Base-by-base conservation (phyloP, 2,797 vertebrate species). In the Anableps anableps region DNA sequence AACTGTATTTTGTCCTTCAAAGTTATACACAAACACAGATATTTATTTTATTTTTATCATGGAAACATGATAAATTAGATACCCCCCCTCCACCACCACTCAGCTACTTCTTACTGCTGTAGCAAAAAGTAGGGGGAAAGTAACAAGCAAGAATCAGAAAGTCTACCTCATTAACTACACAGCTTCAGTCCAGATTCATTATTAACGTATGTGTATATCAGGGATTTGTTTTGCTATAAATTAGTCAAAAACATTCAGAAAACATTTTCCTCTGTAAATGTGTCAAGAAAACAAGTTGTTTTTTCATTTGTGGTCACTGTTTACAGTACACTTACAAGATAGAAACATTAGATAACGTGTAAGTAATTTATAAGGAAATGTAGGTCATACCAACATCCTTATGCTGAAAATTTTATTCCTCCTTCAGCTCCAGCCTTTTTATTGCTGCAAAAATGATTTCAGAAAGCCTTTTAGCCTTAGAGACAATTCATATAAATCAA, bases 401-500 rank as follows among this genome's bases (percentile, higher is more conserved):
- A 55, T 79, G 82, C 4, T 36, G 70, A 71, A 89, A 79, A 81
- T 76, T 55, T 11, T 66, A 71, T 43, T 81, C 58, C 4, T 0
- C 64, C 47, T 72, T 72, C 68, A 58, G 77, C 66, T 62, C 75
- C 51, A 43, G 77, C 71, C 79, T 84, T 21, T 50, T 83, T 84
- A 50, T 74, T 81, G 75, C 77, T 80, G 43, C 2, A 21, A 51
- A 31, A 53, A 84, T 72, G 75, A 76, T 75, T 80, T 78, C 13
- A 70, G 53, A 58, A 34, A 64, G 58, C n/a, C 48, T 38, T 72
- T 55, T 78, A 45, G 36, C 11, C 62, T 78, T 80, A 58, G 43
- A 84, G 72, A 70, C 29, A 38, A 62, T 71, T 53, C 31, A 76
- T 72, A 85, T 79, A 77, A 78, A 86, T 79, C 31, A 58, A 34